Base-by-base conservation (phyloP, 2,888 invertebrate species). In the Trissonchulus sp. region DNA sequence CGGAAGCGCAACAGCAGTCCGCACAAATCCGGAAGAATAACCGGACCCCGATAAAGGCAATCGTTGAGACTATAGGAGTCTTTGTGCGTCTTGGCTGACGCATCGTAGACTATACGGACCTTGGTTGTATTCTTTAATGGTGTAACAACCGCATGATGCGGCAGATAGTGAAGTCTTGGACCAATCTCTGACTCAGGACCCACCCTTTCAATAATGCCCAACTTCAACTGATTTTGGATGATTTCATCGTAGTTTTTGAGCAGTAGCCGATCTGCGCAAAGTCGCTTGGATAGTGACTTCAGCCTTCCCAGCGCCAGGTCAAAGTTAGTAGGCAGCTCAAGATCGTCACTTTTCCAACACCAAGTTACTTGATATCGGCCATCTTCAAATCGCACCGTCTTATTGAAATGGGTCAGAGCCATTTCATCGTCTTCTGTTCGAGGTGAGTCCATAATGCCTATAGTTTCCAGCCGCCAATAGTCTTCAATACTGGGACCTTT, bases 41-140 rank as follows among this genome's bases (percentile, higher is more conserved):
- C 68, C 15, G 77, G 78, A 18, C 78, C 78, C 3, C 74, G 35
- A 63, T 78, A 77, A 1, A 77, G 37, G 60, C 77, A 77, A 65
- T 78, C 77, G 76, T 79, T 79, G n/a, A 78, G 72, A 18, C 74
- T 71, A 3, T 63, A 8, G 1, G 60, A 74, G 72, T 77, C 69
- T 0, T 2, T n/a, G 63, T 74, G 74, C 30, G 31, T 35, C 34
- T 34, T 69, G 0, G 72, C 74, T 1, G 77, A 77, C 2, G 76
- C 81, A 76, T 81, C 80, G 69, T 75, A 81, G 8, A 81, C 80
- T 31, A 78, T 73, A 2, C 79, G 37, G 8, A 81, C 48, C 72
- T 81, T 81, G 0, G 79, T n/a, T n/a, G n/a, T 65, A n/a, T 37
- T 30, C 23, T 78, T 78, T 30, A 63, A 15, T 18, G 76, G 74